These are phyloP conservation scores for Drosophila incognita DNA, from an alignment of 2,888 invertebrate genomes.

Conservation along the genomic window DNA sequence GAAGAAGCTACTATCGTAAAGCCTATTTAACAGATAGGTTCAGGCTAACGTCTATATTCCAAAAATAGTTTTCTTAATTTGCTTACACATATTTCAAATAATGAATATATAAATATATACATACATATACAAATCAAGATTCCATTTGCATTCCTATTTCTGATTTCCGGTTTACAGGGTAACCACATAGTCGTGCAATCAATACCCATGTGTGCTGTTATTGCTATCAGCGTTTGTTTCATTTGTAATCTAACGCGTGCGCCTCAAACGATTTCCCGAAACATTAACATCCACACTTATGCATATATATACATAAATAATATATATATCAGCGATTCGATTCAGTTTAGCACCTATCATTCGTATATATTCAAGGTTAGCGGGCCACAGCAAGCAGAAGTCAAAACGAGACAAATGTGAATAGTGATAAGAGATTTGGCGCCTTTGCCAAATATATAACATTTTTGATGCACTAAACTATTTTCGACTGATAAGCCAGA, in stretches of 20 bases:
- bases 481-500: constrained; percentile 42
- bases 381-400: constrained; percentile 40
- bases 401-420: constrained; percentile 27
- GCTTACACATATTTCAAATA: background rate
- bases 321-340: constrained; percentile 40
- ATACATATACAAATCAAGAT: background rate
- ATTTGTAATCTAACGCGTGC: constrained; percentile 62
- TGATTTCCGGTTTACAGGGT: constrained; percentile 5
- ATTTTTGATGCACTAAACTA: constrained; percentile 36
- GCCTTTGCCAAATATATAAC: constrained; percentile 22
- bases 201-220: background rate
- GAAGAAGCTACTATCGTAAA: background rate
- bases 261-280: constrained; percentile 34
- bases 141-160: background rate
- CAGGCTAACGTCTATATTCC: background rate
- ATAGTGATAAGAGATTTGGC: constrained; percentile 50
- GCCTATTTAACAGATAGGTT: background rate
- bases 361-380: constrained; percentile 68
- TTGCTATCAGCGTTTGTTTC: constrained; percentile 13
- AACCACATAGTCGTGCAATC: background rate
- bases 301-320: background rate
- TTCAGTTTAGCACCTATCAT: constrained; percentile 27
- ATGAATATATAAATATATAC: too few relatives aligned
- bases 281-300: constrained; percentile 4
- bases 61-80: background rate